Evolutionary conservation across 2,113 vertebrate genomes (phyloP), one percentile per base, ranked within the genome.

Genomic region (Triplophysa dalaica): DNA sequence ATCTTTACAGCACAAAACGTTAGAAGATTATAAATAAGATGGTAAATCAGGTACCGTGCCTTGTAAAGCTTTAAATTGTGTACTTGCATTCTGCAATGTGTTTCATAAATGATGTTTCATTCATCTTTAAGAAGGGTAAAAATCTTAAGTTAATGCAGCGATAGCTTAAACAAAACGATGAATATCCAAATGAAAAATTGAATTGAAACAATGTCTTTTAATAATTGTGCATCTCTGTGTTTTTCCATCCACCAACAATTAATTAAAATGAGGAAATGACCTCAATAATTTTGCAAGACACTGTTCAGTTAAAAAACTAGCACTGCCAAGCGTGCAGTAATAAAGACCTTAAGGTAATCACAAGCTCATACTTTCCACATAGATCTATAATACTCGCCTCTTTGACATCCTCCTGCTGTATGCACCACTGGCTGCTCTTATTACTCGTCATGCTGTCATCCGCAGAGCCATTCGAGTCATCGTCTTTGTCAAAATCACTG

Each of bases 401-500:
- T 85, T 94, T 94, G 80, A 94, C 92, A 56, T 89, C 91, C 21
- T 89, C 91, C 68, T 88, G 88, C 61, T 89, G 88, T 26, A 91
- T 83, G 83, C 79, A 82, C 85, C 89, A 89, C 70, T 89, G 90
- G 1, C 89, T 70, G 79, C 88, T 88, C 85, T 93, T 92, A 85
- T 73, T 63, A 48, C 89, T 87, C 81, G 81, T 87, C 92, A 93
- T 92, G 86, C 88, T 90, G 90, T 93, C 92, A 80, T 93, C 93
- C 2, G 84, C 86, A 0, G 93, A 94, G 70, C 89, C 86, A 88
- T 91, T 92, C 74, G 92, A 94, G 72, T 89, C 91, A n/a, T 90
- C 90, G 87, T 94, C 93, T 85, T 91, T 91, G 86, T 94, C 92
- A 8, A 79, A 89, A 80, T 94, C 92, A 64, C 92, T 94, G 86